Conservation (phyloP, 1,140 invertebrate genomes). For the Eupeodes corollae region DNA sequence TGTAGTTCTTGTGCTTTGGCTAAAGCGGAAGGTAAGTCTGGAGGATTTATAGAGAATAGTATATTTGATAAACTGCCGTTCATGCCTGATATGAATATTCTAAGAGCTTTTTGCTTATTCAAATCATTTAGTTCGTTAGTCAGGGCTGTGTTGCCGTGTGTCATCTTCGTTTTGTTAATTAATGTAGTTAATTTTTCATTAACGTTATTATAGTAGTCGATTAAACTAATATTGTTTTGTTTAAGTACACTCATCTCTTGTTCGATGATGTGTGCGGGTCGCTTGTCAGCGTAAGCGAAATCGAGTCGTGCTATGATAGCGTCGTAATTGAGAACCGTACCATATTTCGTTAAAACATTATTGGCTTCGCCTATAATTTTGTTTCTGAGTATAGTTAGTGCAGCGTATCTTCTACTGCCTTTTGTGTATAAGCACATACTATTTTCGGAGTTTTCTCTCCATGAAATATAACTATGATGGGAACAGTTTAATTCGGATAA, state of each 20-base stretch:
- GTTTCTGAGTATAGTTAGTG: conserved; percentile 1
- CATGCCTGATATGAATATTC: conserved; percentile 2
- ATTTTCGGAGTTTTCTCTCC: too few relatives aligned
- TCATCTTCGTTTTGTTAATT: conserved; percentile 11
- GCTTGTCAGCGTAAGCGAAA: conserved; percentile 5
- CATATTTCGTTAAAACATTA: conserved; percentile 1
- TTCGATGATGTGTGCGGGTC: conserved; percentile 3
- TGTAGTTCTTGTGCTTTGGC: too few relatives aligned
- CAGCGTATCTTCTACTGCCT: too few relatives aligned
- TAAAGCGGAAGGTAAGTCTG: too few relatives aligned
- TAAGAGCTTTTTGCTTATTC: conserved; percentile 2
- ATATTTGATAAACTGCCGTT: background rate
- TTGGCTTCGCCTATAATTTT: conserved; percentile 1
- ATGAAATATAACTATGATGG: too few relatives aligned
- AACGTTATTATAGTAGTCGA: conserved; percentile 10
- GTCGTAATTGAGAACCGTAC: conserved; percentile 4
- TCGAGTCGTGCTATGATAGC: conserved; percentile 4
- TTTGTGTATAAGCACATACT: too few relatives aligned
- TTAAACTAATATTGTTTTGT: conserved; percentile 2
- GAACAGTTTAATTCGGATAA: too few relatives aligned
- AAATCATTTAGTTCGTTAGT: conserved; percentile 4
- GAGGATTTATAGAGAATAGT: background rate
- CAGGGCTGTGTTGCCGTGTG: conserved; percentile 1
- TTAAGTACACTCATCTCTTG: conserved; percentile 4
- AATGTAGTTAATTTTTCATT: background rate